Evolutionary conservation across 2,113 vertebrate genomes (phyloP), one percentile per base, ranked within the genome.

Genomic region (Sorex fumeus): DNA sequence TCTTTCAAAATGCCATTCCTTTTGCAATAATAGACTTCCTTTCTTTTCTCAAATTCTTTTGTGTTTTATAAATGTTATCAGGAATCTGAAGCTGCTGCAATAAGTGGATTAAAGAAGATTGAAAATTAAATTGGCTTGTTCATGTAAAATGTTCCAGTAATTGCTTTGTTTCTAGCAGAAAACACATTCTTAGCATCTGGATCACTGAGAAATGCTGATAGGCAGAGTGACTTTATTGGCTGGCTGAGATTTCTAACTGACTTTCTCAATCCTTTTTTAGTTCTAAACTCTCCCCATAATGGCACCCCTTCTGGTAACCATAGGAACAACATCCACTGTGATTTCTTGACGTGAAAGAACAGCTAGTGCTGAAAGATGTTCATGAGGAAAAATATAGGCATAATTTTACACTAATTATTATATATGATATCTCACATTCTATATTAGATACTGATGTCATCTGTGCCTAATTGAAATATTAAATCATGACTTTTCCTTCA

Each of bases 371-470:
- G 93, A 95, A 96, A 97, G 94, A 96, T 88, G 96, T 93, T 69
- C 82, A 67, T 81, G 86, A 85, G 90, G 89, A 97, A 98, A 98
- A 96, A 97, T 82, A 95, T 88, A 94, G 93, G 95, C 30, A 74
- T 70, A 95, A 93, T 96, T 97, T 96, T 71, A 86, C 89, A 64
- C 50, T 96, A 97, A 97, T 97, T 97, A 97, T 96, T 89, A 57
- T 95, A 90, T 97, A 94, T 93, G 91, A 76, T 96, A 97, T 64
- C 76, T 96, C 87, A 96, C 69, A 96, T 95, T 97, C 67, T 91
- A 82, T 96, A 89, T 97, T 97, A 69, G 40, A 87, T 96, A 95
- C 93, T 96, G 96, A 96, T 95, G 94, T 96, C 95, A 27, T 78
- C 16, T 77, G 34, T 93, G 90, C 81, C 94, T 95, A 90, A 96